A percentile compares a stretch with the other conserved stretches of the same genome.
Evolutionary conservation across 35 echinoderm and acorn worm genomes (phyloP).

Genomic region (Heliocidaris tuberculata): DNA sequence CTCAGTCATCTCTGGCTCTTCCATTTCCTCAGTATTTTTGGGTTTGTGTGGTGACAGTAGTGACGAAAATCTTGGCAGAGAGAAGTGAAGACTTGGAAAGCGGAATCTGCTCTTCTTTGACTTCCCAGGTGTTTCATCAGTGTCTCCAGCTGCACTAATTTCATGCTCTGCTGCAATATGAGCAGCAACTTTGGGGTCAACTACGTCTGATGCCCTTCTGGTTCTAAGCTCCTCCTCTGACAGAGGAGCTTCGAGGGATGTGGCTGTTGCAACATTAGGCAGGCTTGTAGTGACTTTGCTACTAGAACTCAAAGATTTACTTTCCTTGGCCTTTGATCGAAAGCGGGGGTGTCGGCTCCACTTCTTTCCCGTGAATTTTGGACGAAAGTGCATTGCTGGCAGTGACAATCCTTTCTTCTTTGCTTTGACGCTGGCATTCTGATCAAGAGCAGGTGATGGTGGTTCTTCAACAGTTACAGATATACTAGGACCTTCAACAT

Average conservation of each 20-base stretch:
- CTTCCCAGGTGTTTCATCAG: not conserved
- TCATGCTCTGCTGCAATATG: not conserved
- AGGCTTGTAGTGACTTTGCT: conserved; percentile 39
- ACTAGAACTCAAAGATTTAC: conserved; percentile 34
- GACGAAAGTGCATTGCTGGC: conserved; percentile 51
- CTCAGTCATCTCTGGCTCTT: conserved; percentile 42
- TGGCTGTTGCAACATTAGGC: conserved; percentile 21
- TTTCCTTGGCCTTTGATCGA: conserved; percentile 11
- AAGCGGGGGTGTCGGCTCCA: not conserved
- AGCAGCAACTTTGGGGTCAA: conserved; percentile 12
- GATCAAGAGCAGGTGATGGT: not conserved
- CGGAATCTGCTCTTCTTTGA: conserved; percentile 13
- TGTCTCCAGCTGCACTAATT: conserved; percentile 11
- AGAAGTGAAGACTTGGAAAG: conserved; percentile 20
- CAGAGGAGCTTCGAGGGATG: conserved; percentile 11
- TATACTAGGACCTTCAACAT: not conserved
- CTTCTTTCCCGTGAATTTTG: conserved; percentile 53
- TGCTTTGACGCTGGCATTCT: conserved; percentile 32
- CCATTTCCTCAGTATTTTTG: conserved; percentile 12
- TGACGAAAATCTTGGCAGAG: conserved; percentile 37
- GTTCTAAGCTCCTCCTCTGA: conserved; percentile 6
- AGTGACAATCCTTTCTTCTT: conserved; percentile 53
- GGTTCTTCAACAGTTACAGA: conserved; percentile 26
- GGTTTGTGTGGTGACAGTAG: conserved; percentile 6
- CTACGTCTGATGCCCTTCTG: conserved; percentile 9